Evolutionary conservation across 2,113 vertebrate genomes (phyloP), one percentile per base, ranked within the genome.

Genomic region (Mesitornis unicolor): DNA sequence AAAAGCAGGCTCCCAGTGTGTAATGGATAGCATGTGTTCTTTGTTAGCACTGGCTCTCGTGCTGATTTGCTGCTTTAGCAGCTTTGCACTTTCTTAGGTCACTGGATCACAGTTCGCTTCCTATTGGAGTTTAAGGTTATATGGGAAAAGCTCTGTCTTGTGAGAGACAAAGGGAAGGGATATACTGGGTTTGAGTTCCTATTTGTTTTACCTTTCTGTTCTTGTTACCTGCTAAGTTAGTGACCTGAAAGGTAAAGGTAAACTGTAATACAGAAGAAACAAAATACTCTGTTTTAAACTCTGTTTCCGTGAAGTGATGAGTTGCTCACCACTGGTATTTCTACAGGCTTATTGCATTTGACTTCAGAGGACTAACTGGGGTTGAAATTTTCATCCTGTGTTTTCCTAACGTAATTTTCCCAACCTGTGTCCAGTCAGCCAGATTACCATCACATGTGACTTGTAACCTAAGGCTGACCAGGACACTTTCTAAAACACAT

Each of bases 41-140:
- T 63, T 74, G 47, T 82, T 68, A 93, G 70, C 42, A 13, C 54
- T 42, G 19, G 56, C 56, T 69, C 28, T 61, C 75, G 40, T 78
- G 65, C 78, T 91, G 70, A 90, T 88, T 88, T 93, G 57, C 80
- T 83, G 61, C 78, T 95, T 73, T 84, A 71, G 75, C 22, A 68
- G 50, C n/a, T 74, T 84, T 65, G 51, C 85, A 45, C 19, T 74
- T 85, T n/a, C 56, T 82, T 59, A 82, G 53, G 42, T 79, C 61
- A 50, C 16, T 65, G 31, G 69, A 70, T n/a, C 75, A 75, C 61
- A 65, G 11, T 63, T 82, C 1, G 54, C 78, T 84, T 94, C 71
- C 48, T 45, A 7, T 22, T 79, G 48, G 65, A 91, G 28, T 36
- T 79, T 17, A 24, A 42, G 35, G 21, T 24, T 65, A 29, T 40